Conservation (phyloP, 2,888 invertebrate species). For the Holacanthella duospinosa region DNA sequence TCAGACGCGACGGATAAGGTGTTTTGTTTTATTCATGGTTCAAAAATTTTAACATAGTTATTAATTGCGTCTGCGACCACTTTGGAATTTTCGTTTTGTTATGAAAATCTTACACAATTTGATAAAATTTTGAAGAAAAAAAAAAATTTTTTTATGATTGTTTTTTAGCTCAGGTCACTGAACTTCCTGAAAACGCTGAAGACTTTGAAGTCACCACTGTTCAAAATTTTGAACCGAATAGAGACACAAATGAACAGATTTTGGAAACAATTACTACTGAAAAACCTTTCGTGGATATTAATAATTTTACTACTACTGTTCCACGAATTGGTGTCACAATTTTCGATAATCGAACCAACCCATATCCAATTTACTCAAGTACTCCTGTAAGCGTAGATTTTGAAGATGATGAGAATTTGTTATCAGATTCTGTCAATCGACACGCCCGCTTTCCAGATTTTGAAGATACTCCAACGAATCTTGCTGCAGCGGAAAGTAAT, state of each 20-base stretch:
- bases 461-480: constrained; percentile 33
- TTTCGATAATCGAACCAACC: constrained; percentile 11
- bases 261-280: constrained; percentile 13
- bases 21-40: too few species aligned
- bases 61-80: too few species aligned
- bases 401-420: constrained; percentile 31
- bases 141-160: too few species aligned
- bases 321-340: constrained; percentile 17
- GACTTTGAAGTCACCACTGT: constrained; percentile 24
- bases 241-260: constrained; percentile 14
- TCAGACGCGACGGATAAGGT: too few species aligned
- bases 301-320: constrained; percentile 25
- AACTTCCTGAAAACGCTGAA: constrained; percentile 20
- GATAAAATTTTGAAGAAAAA: too few species aligned
- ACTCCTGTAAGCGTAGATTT: neutral
- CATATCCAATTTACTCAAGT: constrained; percentile 14
- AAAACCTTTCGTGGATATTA: too few species aligned
- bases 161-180: constrained; percentile 16
- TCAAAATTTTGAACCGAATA: constrained; percentile 9
- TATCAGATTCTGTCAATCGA: constrained; percentile 28
- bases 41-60: too few species aligned
- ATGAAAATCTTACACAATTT: too few species aligned
- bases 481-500: constrained; percentile 33
- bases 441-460: constrained; percentile 33
- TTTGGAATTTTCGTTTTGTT: too few species aligned